phyloP scores from a whole-genome alignment of 1,140 invertebrate species.

The Aphelinus certus region DNA sequence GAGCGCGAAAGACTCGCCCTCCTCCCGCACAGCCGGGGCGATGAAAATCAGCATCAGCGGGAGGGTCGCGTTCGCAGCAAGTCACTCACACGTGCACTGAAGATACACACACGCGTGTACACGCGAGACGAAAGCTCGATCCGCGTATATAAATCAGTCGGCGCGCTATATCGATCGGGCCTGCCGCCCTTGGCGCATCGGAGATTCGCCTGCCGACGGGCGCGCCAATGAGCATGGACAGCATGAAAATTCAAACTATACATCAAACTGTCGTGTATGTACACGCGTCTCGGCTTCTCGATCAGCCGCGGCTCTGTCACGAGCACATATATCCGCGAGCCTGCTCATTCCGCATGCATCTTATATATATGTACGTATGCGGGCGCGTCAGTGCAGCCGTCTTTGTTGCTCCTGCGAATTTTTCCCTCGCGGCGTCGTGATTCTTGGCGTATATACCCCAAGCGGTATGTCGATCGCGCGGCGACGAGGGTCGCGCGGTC shows the following conservation, averaged over 20 bases:
- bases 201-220: slow-evolving; percentile 46
- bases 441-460: neutral
- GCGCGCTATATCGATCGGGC: neutral
- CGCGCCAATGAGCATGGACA: slow-evolving; percentile 48
- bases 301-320: too few species aligned
- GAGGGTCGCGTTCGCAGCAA: slow-evolving; percentile 3
- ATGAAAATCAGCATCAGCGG: slow-evolving; percentile 17
- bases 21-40: neutral
- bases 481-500: neutral
- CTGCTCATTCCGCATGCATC: slow-evolving; percentile 7
- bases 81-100: too few species aligned
- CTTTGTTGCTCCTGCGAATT: slow-evolving; percentile 17
- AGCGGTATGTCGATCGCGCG: neutral
- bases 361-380: neutral
- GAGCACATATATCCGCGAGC: too few species aligned
- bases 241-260: slow-evolving; percentile 52
- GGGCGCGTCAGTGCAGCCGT: neutral
- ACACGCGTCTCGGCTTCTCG: slow-evolving; percentile 45
- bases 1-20: neutral
- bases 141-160: slow-evolving; percentile 46
- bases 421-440: too few species aligned
- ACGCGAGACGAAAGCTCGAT: slow-evolving; percentile 40
- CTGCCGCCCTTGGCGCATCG: slow-evolving; percentile 29
- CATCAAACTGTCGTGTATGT: slow-evolving; percentile 51
- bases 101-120: too few species aligned